Evolutionary conservation across 2,113 vertebrate species (phyloP), one percentile per base, ranked within the genome.

Genomic region (Elgaria multicarinata): DNA sequence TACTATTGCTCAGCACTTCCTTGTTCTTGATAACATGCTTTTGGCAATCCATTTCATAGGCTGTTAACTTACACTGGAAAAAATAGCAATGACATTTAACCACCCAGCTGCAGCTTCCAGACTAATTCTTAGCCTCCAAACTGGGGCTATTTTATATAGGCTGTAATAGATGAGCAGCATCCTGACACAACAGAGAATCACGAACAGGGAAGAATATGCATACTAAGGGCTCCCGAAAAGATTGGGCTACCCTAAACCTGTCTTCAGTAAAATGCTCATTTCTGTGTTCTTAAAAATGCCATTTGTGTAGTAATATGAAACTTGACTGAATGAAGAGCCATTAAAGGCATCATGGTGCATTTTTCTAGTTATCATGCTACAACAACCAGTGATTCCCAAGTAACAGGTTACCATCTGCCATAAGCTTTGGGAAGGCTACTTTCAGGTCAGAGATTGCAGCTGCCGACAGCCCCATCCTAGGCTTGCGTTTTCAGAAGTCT

Each of bases 1-100:
- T 87, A 36, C 50, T 87, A 42, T 44, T 66, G 2, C 80, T 90
- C 78, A 55, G 12, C 36, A 53, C 14, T 89, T 64, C 20, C 44
- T 89, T 44, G 77, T 90, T 71, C 46, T 90, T 64, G 71, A 31
- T 46, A 87, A 58, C 53, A 46, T 18, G 80, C 31, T n/a, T 16
- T 16, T 24, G 66, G 18, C 58, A 36, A n/a, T 46, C 16, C 1
- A 44, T 78, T 9, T 64, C 2, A 18, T 20, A 58, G 24, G 24
- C 24, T 55, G 24, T 90, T 79, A 44, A 74, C 50, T 75, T 91
- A 83, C 31, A 50, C 82, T 85, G 28, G 58, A 28, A 69, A 82
- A 62, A 74, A 20, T 20, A 88, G 7, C 14, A 31, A 39, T n/a
- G 13, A 3, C n/a, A 4, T 26, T 39, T 7, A 44, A 36, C 28